These are phyloP conservation scores for Poecile montanus DNA, from an alignment of 2,797 vertebrate genomes.

Conservation along the genomic window DNA sequence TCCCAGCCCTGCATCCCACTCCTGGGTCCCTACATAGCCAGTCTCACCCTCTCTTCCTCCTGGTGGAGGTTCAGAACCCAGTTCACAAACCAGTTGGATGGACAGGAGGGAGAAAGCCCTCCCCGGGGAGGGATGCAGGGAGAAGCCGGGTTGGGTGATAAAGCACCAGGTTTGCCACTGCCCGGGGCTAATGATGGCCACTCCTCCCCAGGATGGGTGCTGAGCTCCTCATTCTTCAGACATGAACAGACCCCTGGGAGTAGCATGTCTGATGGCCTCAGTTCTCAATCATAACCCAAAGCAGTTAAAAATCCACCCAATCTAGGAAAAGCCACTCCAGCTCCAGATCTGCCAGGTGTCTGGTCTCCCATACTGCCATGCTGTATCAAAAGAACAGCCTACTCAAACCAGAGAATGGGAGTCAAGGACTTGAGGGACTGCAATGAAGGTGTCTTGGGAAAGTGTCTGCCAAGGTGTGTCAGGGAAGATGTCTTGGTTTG, in stretches of 20 bases:
- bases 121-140: background rate
- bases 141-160: accelerated
- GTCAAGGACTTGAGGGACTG: background rate
- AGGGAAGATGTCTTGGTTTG: no score
- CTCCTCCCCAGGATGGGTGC: background rate
- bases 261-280: accelerated
- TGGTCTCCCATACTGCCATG: background rate
- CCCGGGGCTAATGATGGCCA: background rate
- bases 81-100: background rate
- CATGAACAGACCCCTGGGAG: background rate
- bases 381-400: background rate
- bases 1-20: background rate
- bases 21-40: background rate
- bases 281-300: background rate
- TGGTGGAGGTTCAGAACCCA: background rate
- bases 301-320: background rate
- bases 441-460: background rate
- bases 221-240: background rate
- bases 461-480: no score
- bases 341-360: background rate
- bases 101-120: background rate
- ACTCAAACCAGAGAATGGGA: background rate
- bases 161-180: background rate
- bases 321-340: background rate
- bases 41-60: background rate